Conservation (phyloP, 2,888 invertebrate species). For the Chalcis sispes region DNA sequence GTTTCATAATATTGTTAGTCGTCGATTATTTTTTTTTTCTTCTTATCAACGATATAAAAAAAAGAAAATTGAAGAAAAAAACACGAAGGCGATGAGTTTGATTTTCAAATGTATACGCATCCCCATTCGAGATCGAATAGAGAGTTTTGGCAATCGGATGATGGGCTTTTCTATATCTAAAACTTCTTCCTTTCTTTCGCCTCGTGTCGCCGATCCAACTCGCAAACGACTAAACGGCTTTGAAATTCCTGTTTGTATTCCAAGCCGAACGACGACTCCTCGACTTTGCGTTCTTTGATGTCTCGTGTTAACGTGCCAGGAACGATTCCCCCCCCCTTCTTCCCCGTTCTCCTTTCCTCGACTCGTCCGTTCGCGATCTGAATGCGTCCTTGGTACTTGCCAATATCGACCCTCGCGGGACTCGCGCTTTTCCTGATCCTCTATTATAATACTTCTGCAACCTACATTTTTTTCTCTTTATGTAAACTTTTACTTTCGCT, state of each 20-base stretch:
- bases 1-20: no score
- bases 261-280: slow-evolving; percentile 61
- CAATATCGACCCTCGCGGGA: slow-evolving; percentile 52
- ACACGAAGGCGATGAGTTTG: no score
- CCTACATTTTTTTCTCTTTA: slow-evolving; percentile 41
- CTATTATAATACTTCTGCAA: no score
- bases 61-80: no score
- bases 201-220: slow-evolving; percentile 29
- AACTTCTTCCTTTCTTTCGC: slow-evolving; percentile 15
- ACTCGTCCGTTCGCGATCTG: slow-evolving; percentile 64
- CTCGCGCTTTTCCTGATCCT: slow-evolving; percentile 43
- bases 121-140: no score
- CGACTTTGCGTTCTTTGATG: slow-evolving; percentile 67
- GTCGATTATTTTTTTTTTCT: no score
- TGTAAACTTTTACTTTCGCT: slow-evolving; percentile 47
- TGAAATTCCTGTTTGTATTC: slow-evolving; percentile 65
- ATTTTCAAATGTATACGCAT: no score
- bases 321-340: slow-evolving; percentile 60
- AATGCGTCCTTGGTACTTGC: slow-evolving; percentile 71
- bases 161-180: slow-evolving; percentile 31
- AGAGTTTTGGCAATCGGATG: slow-evolving; percentile 54
- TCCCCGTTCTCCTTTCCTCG: background rate
- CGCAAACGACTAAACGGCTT: slow-evolving; percentile 43
- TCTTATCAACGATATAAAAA: no score
- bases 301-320: slow-evolving; percentile 67